Evolutionary conservation across 92 coral and sea anemone genomes (phyloP).

Genomic region (Heliopora coerulea): DNA sequence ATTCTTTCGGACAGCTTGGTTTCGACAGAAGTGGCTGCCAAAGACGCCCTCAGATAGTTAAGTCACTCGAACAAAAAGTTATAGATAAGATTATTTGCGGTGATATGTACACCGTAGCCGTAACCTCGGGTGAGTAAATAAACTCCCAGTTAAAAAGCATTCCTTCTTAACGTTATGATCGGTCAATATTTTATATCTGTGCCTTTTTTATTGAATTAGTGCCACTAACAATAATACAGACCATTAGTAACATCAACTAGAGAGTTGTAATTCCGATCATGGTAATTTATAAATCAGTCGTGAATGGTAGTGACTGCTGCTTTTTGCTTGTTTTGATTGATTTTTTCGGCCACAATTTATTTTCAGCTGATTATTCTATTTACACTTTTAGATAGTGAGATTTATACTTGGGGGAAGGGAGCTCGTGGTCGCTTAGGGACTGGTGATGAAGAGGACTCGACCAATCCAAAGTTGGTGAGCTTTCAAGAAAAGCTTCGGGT

Average conservation of each 20-base stretch:
- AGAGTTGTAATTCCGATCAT: too few relatives aligned
- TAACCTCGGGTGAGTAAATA: constrained; percentile 44
- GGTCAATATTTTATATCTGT: not conserved
- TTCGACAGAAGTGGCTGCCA: constrained; percentile 59
- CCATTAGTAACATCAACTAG: too few relatives aligned
- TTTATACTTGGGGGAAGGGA: constrained; percentile 92
- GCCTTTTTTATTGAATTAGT: too few relatives aligned
- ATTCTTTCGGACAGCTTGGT: constrained; percentile 98
- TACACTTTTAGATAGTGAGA: constrained; percentile 63
- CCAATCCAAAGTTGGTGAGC: constrained; percentile 57
- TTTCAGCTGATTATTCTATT: too few relatives aligned
- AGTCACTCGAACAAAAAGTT: constrained; percentile 58
- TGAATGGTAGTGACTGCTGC: too few relatives aligned
- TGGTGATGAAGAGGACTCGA: constrained; percentile 63
- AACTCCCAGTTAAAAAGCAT: too few relatives aligned
- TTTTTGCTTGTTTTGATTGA: too few relatives aligned
- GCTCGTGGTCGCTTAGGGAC: constrained; percentile 89
- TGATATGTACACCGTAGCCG: constrained; percentile 86
- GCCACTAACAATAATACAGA: too few relatives aligned
- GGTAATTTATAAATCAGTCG: too few relatives aligned
- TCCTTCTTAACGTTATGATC: too few relatives aligned
- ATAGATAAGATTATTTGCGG: constrained; percentile 78
- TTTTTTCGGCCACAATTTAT: too few relatives aligned
- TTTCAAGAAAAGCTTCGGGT: constrained; percentile 63
- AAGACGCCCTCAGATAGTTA: constrained; percentile 61